Percentiles rank a stretch among this genome's conserved stretches.
phyloP scores from a whole-genome alignment of 1,140 invertebrate species.

The Archivesica marissinica region DNA sequence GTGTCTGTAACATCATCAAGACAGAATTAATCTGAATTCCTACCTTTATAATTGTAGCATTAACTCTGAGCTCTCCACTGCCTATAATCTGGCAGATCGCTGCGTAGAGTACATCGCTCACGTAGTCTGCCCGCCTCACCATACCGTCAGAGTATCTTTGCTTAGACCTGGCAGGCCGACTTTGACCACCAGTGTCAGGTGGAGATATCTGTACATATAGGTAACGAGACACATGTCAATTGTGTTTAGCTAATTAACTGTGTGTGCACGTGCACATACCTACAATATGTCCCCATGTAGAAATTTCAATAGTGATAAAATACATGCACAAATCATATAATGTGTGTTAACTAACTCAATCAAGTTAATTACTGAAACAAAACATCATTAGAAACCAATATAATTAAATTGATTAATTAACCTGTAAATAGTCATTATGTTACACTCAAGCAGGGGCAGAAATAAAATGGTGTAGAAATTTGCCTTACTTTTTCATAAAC shows the following conservation, averaged over 20 bases:
- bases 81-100: background rate
- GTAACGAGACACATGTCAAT: background rate
- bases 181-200: background rate
- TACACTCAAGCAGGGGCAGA: background rate
- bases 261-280: no score
- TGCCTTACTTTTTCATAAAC: background rate
- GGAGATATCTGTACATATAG: no score
- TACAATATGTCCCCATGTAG: no score
- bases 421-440: no score
- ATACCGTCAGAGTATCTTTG: constrained; percentile 1
- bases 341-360: no score
- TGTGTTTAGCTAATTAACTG: no score
- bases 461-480: background rate
- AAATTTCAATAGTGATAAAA: no score
- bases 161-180: background rate
- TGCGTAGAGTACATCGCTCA: constrained; percentile 7
- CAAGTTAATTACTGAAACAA: no score
- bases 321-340: no score
- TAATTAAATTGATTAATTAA: no score
- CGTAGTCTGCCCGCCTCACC: background rate
- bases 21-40: background rate
- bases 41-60: constrained; percentile 12
- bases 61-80: constrained; percentile 8
- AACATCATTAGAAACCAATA: no score
- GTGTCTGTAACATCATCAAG: background rate